Base-by-base conservation (phyloP, 2,797 vertebrate species). In the Ciconia nigra region DNA sequence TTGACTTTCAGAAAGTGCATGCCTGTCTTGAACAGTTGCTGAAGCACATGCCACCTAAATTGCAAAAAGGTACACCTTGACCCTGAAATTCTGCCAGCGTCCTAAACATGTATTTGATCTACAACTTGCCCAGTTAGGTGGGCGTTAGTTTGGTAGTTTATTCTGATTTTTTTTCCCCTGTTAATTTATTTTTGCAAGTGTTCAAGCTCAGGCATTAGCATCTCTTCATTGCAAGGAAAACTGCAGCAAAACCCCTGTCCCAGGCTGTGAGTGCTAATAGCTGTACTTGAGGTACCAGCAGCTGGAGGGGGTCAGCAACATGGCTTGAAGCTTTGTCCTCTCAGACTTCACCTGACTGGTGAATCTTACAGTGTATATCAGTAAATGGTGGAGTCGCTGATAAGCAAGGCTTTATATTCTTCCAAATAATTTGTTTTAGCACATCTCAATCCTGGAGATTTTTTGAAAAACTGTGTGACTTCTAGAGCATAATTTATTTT, bases 381-480 rank as follows among this genome's bases (percentile, higher is more conserved):
- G 41, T 57, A 44, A 66, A 15, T 13, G 26, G 16, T 77, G 55
- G 29, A 11, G 46, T 4, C 2, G 10, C 42, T 55, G 24, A 28
- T 59, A 41, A 6, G 17, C 24, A 81, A 71, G 16, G 28, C 44
- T 93, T 22, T 58, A 0, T 42, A 6, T 69, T 61, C 26, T 87
- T 58, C 22, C 26, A 52, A 63, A 55, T 39, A 33, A 10, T 7
- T 74, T 71, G 8, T 12, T 93, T 79, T 49, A 57, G 25, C n/a
- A 33, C 1, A 2, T n/a, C 44, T 55, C 1, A 1, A 7, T 76
- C n/a, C 5, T 37, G 28, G 31, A 65, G 20, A 26, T 8, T 35
- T 87, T 71, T 5, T 7, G 10, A 4, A 26, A 33, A 80, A 17
- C 5, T 28, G 2, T 0, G 3, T 73, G 51, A 51, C 35, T 85